Evolutionary conservation across 2,888 invertebrate species (phyloP), one percentile per base, ranked within the genome.

Genomic region (Catocala nupta): DNA sequence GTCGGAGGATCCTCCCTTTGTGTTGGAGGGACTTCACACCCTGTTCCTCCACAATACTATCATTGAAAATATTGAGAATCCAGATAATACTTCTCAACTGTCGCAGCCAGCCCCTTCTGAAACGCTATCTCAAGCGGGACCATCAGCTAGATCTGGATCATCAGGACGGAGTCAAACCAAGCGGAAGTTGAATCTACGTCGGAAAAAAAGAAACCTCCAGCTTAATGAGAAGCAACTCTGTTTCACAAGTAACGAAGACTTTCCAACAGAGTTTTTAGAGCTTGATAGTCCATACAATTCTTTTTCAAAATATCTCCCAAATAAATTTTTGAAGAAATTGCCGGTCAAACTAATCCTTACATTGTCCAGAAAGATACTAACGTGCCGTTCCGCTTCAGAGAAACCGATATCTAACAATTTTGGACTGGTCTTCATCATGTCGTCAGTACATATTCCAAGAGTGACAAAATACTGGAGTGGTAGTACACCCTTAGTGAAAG

Each of bases 41-140:
- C n/a, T n/a, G n/a, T n/a, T n/a, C n/a, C n/a, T n/a, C n/a, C n/a
- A n/a, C n/a, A n/a, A n/a, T n/a, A n/a, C 52, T 6, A 25, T 49
- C 33, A 49, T 49, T 49, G 16, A 49, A 67, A 70, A 47, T 49
- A 49, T 49, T 49, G 50, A 74, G 56, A 72, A 49, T 13, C 4
- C 1, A 48, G 33, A 25, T 45, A 47, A 45, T 55, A 12, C 33
- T 45, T 55, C 55, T 45, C 49, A 49, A 49, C 49, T 11, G 49
- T 2, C 16, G 16, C 16, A 16, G 16, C 49, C 49, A 49, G 11
- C 49, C 25, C 5, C 33, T 7, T 16, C 49, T 49, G 49, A 49
- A 49, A 49, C 49, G 6, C 10, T 49, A 5, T 25, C 25, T 16
- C 25, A 48, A 45, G 12, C 43, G 9, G 43, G 43, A 43, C 43